Conservation (phyloP, 2,888 invertebrate species). For the Actias luna region DNA sequence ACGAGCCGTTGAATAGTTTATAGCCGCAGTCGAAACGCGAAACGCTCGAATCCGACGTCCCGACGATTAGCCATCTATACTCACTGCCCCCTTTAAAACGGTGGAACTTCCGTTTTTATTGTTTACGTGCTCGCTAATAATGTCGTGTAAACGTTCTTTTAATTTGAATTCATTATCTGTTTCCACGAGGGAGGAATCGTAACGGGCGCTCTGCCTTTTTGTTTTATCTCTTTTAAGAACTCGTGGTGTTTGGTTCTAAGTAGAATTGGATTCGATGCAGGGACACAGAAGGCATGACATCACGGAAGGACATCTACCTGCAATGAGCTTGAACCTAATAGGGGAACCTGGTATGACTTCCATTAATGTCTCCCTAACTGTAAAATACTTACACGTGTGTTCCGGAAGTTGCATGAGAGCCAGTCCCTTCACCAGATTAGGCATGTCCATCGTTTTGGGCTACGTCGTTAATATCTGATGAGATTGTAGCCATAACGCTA, state of each 20-base stretch:
- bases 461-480: too few relatives aligned
- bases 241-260: neutral
- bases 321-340: too few relatives aligned
- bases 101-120: slow-evolving; percentile 3
- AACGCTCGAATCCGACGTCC: neutral
- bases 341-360: too few relatives aligned
- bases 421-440: too few relatives aligned
- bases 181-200: neutral
- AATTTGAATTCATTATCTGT: slow-evolving; percentile 1
- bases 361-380: too few relatives aligned
- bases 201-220: neutral
- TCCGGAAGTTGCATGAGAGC: too few relatives aligned
- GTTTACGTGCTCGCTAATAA: slow-evolving; percentile 4
- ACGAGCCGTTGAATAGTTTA: slow-evolving; percentile 19
- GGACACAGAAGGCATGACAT: too few relatives aligned
- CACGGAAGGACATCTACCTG: too few relatives aligned
- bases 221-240: neutral
- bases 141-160: slow-evolving; percentile 6
- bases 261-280: too few relatives aligned
- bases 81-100: neutral
- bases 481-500: too few relatives aligned
- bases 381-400: too few relatives aligned
- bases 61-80: neutral
- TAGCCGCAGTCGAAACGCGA: neutral
- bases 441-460: too few relatives aligned